Base-by-base conservation (phyloP, 2,113 vertebrate genomes). In the Oenanthe oenanthe region DNA sequence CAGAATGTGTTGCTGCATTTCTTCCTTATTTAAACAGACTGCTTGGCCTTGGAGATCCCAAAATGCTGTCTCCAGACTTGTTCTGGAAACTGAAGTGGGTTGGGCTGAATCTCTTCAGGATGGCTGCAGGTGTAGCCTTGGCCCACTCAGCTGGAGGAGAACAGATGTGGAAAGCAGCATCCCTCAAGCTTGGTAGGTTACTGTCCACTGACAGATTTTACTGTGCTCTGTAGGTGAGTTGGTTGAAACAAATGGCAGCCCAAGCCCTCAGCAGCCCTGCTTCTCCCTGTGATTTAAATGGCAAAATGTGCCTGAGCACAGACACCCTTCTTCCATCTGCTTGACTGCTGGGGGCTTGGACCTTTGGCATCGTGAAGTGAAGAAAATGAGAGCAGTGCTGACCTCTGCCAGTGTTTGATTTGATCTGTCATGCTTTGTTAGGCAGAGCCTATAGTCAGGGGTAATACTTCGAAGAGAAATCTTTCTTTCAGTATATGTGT, bases 231-330 rank as follows among this genome's bases (percentile, higher is more conserved):
- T 45, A 32, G 60, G 34, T 32, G 47, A 68, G 28, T 29, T 61
- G 51, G 9, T n/a, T 53, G 28, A 81, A 91, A 32, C 9, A 71
- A 70, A 62, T 16, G 9, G 1, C 5, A 71, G 38, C 56, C 34
- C 24, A 43, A 17, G 13, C 45, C n/a, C 28, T 73, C 45, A 36
- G 28, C 28, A 13, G 6, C 36, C 22, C 8, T 5, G 3, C 48
- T 75, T 58, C 15, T 82, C 13, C 25, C n/a, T 67, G 34, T 34
- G 31, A 61, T 72, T 91, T 76, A 56, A 68, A 74, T 18, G 36
- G 42, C 29, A 57, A n/a, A 68, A 48, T 2, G 12, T 77, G 47
- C 31, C 0, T 0, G 17, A 57, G n/a, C 26, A 29, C 0, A 6
- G 65, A 22, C 1, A 6, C 32, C 10, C 7, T 83, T 6, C 22